phyloP scores from a whole-genome alignment of 2,888 invertebrate species.

The Gisinianus flammeolus region DNA sequence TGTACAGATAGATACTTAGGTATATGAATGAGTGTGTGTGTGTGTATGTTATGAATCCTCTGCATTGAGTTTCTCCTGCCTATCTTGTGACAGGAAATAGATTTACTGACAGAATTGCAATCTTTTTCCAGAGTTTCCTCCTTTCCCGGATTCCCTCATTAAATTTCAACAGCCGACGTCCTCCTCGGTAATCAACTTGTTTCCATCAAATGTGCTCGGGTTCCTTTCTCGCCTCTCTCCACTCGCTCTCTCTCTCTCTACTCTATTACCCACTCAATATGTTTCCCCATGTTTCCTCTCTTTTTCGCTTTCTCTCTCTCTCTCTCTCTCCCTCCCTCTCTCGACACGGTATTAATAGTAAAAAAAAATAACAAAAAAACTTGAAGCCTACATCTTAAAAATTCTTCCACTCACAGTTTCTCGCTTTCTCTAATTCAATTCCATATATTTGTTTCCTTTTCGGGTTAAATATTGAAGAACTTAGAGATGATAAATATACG shows the following conservation, averaged over 20 bases:
- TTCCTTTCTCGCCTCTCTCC: slow-evolving; percentile 29
- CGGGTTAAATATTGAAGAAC: too few relatives aligned
- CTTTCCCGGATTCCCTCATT: slow-evolving; percentile 50
- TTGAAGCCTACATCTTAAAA: too few relatives aligned
- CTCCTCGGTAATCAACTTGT: slow-evolving; percentile 47
- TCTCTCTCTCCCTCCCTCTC: neutral
- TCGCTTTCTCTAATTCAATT: too few relatives aligned
- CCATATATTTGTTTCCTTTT: too few relatives aligned
- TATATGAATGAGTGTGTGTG: neutral
- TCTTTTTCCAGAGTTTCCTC: slow-evolving; percentile 47
- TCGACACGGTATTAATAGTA: too few relatives aligned
- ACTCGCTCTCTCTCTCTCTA: slow-evolving; percentile 23
- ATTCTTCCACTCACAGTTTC: too few relatives aligned
- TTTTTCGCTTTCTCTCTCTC: neutral
- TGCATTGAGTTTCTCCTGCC: slow-evolving; percentile 27
- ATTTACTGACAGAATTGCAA: slow-evolving; percentile 48
- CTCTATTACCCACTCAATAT: neutral
- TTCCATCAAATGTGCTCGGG: slow-evolving; percentile 39
- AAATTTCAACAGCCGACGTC: slow-evolving; percentile 50
- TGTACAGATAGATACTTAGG: too few relatives aligned
- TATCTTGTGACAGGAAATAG: slow-evolving; percentile 48
- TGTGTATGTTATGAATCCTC: neutral
- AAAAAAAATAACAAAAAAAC: too few relatives aligned
- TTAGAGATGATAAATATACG: too few relatives aligned
- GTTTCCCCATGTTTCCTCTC: neutral